Percentiles rank a stretch among this genome's conserved stretches.
Evolutionary conservation across 2,797 vertebrate genomes (phyloP).

Genomic region (Pseudotriccus pelzelni): DNA sequence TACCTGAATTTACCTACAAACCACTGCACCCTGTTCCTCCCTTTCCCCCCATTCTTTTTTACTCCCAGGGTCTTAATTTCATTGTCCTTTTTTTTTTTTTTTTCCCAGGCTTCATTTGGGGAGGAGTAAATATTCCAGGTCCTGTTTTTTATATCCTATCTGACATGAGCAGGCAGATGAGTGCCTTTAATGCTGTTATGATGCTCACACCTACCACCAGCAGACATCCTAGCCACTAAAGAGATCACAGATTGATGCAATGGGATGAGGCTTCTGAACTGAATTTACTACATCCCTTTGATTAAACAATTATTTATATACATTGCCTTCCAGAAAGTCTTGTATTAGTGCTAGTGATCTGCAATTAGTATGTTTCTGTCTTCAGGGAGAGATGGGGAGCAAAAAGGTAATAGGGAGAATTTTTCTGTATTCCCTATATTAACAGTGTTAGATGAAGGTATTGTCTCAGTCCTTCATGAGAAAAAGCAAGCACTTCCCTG

Average conservation of each 20-base stretch:
- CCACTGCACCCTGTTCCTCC: rapidly evolving
- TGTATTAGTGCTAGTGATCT: not conserved
- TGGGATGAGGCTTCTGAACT: not conserved
- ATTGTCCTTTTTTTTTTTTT: not conserved
- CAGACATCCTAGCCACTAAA: not conserved
- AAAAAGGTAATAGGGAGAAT: not conserved
- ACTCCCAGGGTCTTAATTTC: not conserved
- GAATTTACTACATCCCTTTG: not conserved
- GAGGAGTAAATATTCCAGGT: not conserved
- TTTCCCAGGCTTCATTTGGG: not conserved
- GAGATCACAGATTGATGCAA: not conserved
- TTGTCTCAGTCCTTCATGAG: not conserved
- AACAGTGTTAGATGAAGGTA: not conserved
- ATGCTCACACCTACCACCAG: not conserved
- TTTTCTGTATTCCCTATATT: not conserved
- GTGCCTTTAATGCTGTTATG: not conserved
- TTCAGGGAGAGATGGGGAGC: not conserved
- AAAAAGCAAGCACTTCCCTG: not conserved
- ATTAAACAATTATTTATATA: not conserved
- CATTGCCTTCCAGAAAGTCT: not conserved
- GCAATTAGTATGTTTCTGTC: not conserved
- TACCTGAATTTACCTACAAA: not conserved
- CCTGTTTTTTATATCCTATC: not conserved
- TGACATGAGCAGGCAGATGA: not conserved
- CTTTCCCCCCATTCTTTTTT: rapidly evolving